Evolutionary conservation across 2,797 vertebrate genomes (phyloP).

Genomic region (Thalassophryne amazonica): DNA sequence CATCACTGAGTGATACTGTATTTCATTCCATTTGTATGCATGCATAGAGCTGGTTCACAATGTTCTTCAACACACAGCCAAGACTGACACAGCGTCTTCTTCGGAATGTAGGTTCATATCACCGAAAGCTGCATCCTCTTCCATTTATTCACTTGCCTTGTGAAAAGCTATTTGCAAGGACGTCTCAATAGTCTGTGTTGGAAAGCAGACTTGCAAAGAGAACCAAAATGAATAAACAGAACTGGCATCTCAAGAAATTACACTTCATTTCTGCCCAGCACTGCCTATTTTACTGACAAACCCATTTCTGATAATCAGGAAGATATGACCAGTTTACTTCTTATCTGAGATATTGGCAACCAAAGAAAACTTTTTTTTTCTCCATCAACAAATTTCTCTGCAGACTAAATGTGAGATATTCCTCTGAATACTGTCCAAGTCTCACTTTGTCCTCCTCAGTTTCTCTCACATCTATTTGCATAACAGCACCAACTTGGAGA

Average conservation of each 20-base stretch:
- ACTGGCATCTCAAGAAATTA: slow-evolving; percentile 12
- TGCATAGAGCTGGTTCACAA: slow-evolving; percentile 15
- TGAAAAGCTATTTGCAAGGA: slow-evolving; percentile 10
- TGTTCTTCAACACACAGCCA: slow-evolving; percentile 9
- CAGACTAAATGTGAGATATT: background rate
- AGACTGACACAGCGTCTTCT: slow-evolving; percentile 26
- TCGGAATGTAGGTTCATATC: slow-evolving; percentile 15
- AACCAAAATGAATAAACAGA: background rate
- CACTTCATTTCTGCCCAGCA: slow-evolving; percentile 8
- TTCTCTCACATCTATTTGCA: background rate
- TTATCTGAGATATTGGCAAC: slow-evolving; percentile 33
- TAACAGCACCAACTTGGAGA: background rate
- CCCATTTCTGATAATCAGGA: slow-evolving; percentile 29
- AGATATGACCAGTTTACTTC: slow-evolving; percentile 29
- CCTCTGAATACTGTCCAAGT: slow-evolving; percentile 2
- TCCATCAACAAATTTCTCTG: slow-evolving; percentile 17
- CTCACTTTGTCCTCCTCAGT: background rate
- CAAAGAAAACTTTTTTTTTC: too few relatives aligned
- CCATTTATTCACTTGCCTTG: slow-evolving; percentile 11
- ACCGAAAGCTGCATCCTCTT: background rate
- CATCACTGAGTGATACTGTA: slow-evolving; percentile 32
- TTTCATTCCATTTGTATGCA: slow-evolving; percentile 39
- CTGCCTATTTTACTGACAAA: slow-evolving; percentile 18
- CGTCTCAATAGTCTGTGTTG: background rate
- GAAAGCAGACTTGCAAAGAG: background rate